A percentile compares a stretch with the other conserved stretches of the same genome.
These are phyloP conservation scores for Lepus americanus DNA, from an alignment of 2,113 vertebrate species.

Conservation along the genomic window DNA sequence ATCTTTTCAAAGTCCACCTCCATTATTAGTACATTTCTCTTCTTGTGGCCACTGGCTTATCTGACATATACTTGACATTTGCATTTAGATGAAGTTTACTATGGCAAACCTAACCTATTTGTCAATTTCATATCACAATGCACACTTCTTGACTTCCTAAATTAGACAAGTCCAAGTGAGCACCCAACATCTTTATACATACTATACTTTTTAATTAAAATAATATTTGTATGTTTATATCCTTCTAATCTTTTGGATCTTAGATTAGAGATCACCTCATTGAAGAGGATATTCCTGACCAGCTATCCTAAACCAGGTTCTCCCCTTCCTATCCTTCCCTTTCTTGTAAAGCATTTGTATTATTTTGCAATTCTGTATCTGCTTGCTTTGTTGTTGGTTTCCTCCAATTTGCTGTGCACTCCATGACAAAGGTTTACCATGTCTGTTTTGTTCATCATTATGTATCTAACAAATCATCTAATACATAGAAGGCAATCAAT, in stretches of 20 bases:
- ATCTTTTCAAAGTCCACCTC: neutral
- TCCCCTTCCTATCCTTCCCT: neutral
- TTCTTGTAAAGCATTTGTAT: neutral
- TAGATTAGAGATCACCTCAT: neutral
- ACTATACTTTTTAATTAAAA: neutral
- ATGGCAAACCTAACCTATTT: neutral
- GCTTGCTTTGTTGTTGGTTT: neutral
- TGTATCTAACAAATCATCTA: neutral
- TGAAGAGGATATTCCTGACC: neutral
- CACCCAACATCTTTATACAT: neutral
- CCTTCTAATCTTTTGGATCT: slow-evolving; percentile 1
- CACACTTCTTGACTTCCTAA: neutral
- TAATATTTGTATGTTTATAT: neutral
- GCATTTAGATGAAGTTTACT: neutral
- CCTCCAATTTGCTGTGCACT: neutral
- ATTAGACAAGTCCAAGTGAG: neutral
- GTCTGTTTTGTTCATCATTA: neutral
- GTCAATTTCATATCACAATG: neutral
- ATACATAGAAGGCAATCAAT: neutral
- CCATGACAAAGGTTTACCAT: neutral
- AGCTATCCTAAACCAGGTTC: neutral
- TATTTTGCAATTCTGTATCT: neutral
- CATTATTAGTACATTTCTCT: neutral
- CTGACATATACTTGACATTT: neutral
- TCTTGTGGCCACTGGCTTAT: neutral